Conservation (phyloP, 2,888 invertebrate species). For the Parnassius smintheus region DNA sequence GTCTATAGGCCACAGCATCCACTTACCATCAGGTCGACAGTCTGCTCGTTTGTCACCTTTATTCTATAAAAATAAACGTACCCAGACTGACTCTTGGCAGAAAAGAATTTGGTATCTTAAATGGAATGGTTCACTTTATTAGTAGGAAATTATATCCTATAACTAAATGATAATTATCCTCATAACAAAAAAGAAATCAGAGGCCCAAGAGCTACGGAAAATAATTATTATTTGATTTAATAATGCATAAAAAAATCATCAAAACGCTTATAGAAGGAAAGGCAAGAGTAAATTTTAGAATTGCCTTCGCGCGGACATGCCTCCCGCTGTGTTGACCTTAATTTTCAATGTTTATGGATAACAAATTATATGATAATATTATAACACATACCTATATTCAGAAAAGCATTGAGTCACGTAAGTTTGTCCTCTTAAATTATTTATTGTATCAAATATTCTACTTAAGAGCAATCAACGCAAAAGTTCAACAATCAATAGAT, state of each 20-base stretch:
- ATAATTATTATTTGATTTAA: constrained; percentile 17
- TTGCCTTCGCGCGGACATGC: constrained; percentile 15
- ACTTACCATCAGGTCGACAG: too few species aligned
- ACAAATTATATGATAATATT: constrained; percentile 37
- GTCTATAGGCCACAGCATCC: too few species aligned
- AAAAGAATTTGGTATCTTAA: too few species aligned
- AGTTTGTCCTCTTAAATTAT: constrained; percentile 39
- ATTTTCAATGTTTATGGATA: constrained; percentile 29
- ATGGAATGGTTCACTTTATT: too few species aligned
- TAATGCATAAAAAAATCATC: constrained; percentile 16
- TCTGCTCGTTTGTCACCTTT: too few species aligned
- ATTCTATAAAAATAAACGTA: too few species aligned
- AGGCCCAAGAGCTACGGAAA: too few species aligned
- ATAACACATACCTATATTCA: constrained; percentile 32
- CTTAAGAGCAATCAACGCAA: constrained; percentile 51
- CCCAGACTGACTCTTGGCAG: too few species aligned
- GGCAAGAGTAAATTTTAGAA: constrained; percentile 19
- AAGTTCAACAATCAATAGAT: constrained; percentile 57
- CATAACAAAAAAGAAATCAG: too few species aligned
- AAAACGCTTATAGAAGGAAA: constrained; percentile 18
- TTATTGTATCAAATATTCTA: constrained; percentile 52
- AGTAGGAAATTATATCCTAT: too few species aligned
- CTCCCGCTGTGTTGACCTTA: constrained; percentile 26
- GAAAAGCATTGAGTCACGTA: constrained; percentile 42
- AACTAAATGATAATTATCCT: too few species aligned